Percentiles rank a stretch among this genome's conserved stretches.
Evolutionary conservation across 2,113 vertebrate species (phyloP).

Genomic region (Bagarius yarrelli): DNA sequence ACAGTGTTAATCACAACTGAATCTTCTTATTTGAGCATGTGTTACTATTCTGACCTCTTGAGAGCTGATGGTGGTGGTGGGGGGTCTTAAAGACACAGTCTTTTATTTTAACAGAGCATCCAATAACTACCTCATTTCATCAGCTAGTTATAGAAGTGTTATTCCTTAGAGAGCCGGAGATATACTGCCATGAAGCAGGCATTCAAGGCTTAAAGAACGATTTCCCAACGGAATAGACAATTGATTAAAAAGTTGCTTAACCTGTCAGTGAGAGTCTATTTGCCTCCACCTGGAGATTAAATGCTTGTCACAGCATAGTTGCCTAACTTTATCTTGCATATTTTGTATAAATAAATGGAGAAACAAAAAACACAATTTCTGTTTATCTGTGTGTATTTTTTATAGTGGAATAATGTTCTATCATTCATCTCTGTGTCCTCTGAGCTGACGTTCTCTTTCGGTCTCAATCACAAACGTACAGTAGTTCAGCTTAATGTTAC

Average conservation of each 20-base stretch:
- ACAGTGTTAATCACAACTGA: conserved; percentile 50
- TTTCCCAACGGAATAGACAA: conserved; percentile 28
- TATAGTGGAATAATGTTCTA: too few species aligned
- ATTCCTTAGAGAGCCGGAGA: conserved; percentile 29
- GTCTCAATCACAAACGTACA: background rate
- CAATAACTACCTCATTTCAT: conserved; percentile 33
- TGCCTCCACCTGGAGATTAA: conserved; percentile 32
- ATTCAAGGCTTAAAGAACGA: conserved; percentile 1
- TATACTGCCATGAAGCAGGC: conserved; percentile 27
- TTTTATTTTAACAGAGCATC: conserved; percentile 39
- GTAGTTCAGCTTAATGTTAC: conserved; percentile 20
- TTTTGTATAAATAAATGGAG: conserved; percentile 27
- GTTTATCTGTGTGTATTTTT: too few species aligned
- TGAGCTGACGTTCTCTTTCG: conserved; percentile 1
- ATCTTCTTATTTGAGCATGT: conserved; percentile 55
- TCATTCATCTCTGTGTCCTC: conserved; percentile 18
- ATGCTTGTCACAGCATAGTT: conserved; percentile 7
- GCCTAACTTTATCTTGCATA: background rate
- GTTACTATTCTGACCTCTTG: conserved; percentile 43
- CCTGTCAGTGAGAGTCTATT: conserved; percentile 20
- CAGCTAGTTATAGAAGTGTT: conserved; percentile 36
- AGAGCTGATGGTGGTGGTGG: conserved; percentile 40
- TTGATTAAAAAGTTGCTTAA: conserved; percentile 34
- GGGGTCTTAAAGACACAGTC: conserved; percentile 43
- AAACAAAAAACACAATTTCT: too few species aligned